Percentiles rank a stretch among this genome's conserved stretches.
These are phyloP conservation scores for Zophobas atratus DNA, from an alignment of 1,140 invertebrate species.

Conservation along the genomic window DNA sequence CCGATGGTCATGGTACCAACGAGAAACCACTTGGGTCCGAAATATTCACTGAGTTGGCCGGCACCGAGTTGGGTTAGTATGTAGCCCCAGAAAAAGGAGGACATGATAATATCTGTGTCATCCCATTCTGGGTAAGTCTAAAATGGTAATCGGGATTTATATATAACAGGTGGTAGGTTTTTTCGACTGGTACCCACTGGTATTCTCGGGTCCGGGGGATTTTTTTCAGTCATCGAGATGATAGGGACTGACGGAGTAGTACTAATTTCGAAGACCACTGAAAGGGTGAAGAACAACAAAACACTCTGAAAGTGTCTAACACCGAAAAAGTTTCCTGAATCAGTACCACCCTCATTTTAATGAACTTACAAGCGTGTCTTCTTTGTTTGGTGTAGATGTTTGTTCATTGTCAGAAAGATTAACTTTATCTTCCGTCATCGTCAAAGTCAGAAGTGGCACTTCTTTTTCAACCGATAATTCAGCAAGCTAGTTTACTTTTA, in stretches of 20 bases:
- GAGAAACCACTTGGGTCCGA: slow-evolving; percentile 77
- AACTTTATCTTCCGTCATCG: too few species aligned
- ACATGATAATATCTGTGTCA: slow-evolving; percentile 73
- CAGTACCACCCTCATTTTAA: too few species aligned
- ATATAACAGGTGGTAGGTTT: background rate
- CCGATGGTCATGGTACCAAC: slow-evolving; percentile 71
- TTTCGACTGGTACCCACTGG: slow-evolving; percentile 54
- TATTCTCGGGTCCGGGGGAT: slow-evolving; percentile 48
- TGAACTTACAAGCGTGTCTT: too few species aligned
- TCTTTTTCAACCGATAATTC: too few species aligned
- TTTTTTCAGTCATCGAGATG: slow-evolving; percentile 76
- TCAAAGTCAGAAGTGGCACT: too few species aligned
- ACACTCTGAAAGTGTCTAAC: slow-evolving; percentile 20
- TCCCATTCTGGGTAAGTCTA: slow-evolving; percentile 67
- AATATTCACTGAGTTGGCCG: slow-evolving; percentile 77
- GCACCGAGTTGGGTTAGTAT: slow-evolving; percentile 75
- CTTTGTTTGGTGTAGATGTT: too few species aligned
- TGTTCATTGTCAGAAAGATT: too few species aligned
- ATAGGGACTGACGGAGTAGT: slow-evolving; percentile 75
- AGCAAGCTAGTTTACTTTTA: too few species aligned
- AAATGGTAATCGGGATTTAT: background rate
- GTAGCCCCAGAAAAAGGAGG: slow-evolving; percentile 80
- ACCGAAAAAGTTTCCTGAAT: slow-evolving; percentile 4
- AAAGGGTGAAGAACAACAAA: slow-evolving; percentile 2
- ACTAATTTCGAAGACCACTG: background rate